Conservation (phyloP, 2,888 invertebrate genomes). For the Catonia carolina region DNA sequence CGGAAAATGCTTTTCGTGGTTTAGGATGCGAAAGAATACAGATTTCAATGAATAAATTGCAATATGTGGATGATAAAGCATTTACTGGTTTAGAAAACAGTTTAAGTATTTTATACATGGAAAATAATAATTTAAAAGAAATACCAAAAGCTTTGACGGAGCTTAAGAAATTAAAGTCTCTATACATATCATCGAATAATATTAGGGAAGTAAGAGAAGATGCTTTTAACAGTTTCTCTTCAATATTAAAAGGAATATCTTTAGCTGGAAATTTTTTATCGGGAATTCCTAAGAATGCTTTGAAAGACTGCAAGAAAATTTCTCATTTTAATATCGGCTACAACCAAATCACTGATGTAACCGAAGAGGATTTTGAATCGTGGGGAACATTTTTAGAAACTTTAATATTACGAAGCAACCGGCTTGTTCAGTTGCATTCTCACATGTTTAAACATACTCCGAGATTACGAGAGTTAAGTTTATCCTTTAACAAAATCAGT, state of each 20-base stretch:
- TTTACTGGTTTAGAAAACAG: slow-evolving; percentile 66
- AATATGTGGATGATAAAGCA: slow-evolving; percentile 60
- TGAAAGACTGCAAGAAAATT: slow-evolving; percentile 65
- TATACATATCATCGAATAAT: slow-evolving; percentile 76
- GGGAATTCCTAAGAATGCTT: slow-evolving; percentile 60
- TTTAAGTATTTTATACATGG: slow-evolving; percentile 74
- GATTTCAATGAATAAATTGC: slow-evolving; percentile 69
- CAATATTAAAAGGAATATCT: slow-evolving; percentile 67
- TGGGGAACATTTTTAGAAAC: slow-evolving; percentile 77
- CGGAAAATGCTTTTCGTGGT: slow-evolving; percentile 40
- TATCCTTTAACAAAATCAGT: slow-evolving; percentile 85
- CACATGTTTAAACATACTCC: slow-evolving; percentile 66
- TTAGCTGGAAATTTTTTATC: slow-evolving; percentile 74
- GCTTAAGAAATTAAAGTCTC: slow-evolving; percentile 64
- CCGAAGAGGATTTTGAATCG: slow-evolving; percentile 61
- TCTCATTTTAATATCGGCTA: slow-evolving; percentile 85
- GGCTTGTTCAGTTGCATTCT: slow-evolving; percentile 60
- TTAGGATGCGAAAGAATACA: slow-evolving; percentile 69
- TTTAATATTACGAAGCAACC: slow-evolving; percentile 74
- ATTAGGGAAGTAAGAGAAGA: slow-evolving; percentile 56
- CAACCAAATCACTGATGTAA: slow-evolving; percentile 65
- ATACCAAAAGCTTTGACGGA: slow-evolving; percentile 65
- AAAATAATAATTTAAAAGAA: slow-evolving; percentile 64
- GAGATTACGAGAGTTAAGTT: slow-evolving; percentile 76
- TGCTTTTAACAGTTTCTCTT: slow-evolving; percentile 51